phyloP scores from a whole-genome alignment of 2,888 invertebrate genomes.

The Zeuzera pyrina region DNA sequence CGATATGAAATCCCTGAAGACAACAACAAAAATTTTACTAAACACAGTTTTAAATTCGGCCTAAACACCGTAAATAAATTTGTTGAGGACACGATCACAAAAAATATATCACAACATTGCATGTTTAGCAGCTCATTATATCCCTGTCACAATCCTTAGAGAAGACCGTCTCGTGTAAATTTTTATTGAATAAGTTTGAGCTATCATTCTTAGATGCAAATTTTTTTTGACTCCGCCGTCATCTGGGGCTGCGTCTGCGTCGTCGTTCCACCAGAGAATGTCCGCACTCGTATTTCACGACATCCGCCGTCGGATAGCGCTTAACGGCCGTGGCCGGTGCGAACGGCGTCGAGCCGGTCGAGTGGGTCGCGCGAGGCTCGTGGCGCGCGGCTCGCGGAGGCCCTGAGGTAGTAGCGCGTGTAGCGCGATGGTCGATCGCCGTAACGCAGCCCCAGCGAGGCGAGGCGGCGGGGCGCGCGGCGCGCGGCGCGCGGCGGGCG shows the following conservation, averaged over 20 bases:
- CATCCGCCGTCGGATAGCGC: too few species aligned
- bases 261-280: too few species aligned
- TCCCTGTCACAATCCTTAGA: constrained; percentile 67
- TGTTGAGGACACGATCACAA: constrained; percentile 43
- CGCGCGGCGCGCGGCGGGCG: constrained; percentile 49
- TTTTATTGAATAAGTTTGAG: constrained; percentile 52
- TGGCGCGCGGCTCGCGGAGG: constrained; percentile 17
- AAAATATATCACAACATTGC: constrained; percentile 66
- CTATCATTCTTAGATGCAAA: constrained; percentile 50
- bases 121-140: constrained; percentile 68
- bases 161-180: constrained; percentile 57
- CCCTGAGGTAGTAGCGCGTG: neutral
- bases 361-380: constrained; percentile 1
- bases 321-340: neutral
- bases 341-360: neutral
- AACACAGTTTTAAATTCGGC: constrained; percentile 41
- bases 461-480: constrained; percentile 36
- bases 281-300: too few species aligned
- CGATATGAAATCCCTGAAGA: constrained; percentile 24
- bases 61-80: constrained; percentile 36
- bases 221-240: constrained; percentile 42
- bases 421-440: constrained; percentile 11
- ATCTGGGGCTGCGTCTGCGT: constrained; percentile 51
- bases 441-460: constrained; percentile 34
- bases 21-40: constrained; percentile 13